These are phyloP conservation scores for Aleiodes testaceus DNA, from an alignment of 2,888 invertebrate species.

Conservation along the genomic window DNA sequence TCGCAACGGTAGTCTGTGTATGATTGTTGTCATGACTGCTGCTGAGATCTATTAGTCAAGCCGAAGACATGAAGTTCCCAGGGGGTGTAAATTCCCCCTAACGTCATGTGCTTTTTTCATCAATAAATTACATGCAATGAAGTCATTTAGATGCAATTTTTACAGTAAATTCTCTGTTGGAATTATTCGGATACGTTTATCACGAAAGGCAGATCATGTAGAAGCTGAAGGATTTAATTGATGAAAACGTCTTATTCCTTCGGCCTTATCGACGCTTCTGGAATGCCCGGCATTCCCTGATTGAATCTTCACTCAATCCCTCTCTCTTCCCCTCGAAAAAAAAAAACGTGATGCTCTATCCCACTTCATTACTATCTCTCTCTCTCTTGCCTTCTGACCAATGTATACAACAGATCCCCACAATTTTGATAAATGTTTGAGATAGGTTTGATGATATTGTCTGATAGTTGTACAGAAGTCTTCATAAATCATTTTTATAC, in stretches of 20 bases:
- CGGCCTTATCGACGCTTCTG: constrained; percentile 65
- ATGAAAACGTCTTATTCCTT: constrained; percentile 64
- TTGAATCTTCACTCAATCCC: constrained; percentile 64
- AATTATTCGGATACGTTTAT: not conserved
- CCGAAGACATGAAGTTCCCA: constrained; percentile 19
- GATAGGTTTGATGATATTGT: constrained; percentile 69
- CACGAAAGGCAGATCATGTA: constrained; percentile 42
- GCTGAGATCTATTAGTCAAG: constrained; percentile 66
- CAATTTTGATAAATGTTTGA: constrained; percentile 69
- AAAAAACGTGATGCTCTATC: constrained; percentile 20
- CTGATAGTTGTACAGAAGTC: constrained; percentile 47
- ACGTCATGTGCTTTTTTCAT: too few relatives aligned
- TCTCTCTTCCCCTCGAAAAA: constrained; percentile 30
- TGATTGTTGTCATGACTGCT: constrained; percentile 65
- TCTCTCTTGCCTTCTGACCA: constrained; percentile 10
- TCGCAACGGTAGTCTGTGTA: constrained; percentile 66
- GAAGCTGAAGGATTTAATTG: constrained; percentile 55
- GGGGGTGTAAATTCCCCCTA: not conserved
- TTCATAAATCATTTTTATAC: constrained; percentile 28
- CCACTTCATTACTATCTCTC: constrained; percentile 24
- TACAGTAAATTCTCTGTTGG: not conserved
- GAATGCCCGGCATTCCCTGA: constrained; percentile 70
- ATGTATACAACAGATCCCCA: constrained; percentile 41
- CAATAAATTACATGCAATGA: too few relatives aligned
- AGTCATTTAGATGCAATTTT: not conserved